These are phyloP conservation scores for Tetheella fluctuosa DNA, from an alignment of 2,888 invertebrate genomes.

Conservation along the genomic window DNA sequence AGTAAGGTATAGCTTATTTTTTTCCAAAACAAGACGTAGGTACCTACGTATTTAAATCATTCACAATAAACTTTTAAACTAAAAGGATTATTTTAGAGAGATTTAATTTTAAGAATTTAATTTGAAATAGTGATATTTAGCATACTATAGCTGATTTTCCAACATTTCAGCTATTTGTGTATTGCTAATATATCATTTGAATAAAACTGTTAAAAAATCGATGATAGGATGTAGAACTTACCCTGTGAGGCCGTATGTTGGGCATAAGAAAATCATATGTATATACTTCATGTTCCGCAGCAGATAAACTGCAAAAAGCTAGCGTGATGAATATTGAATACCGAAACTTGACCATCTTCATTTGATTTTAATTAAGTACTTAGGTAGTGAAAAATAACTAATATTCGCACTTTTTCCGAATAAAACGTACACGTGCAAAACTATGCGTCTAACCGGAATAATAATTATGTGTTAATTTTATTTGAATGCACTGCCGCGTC, in stretches of 20 bases:
- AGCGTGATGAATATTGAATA: constrained; percentile 43
- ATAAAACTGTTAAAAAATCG: no score
- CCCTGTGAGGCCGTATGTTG: constrained; percentile 90
- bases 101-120: no score
- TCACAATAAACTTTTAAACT: no score
- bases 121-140: no score
- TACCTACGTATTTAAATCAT: no score
- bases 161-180: no score
- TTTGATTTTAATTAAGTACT: constrained; percentile 19
- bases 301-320: constrained; percentile 37
- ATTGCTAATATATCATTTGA: no score
- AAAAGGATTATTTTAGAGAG: no score
- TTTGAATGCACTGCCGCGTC: constrained; percentile 19
- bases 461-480: neutral
- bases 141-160: no score
- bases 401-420: neutral
- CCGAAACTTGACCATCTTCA: constrained; percentile 46
- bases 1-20: no score
- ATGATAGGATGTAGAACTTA: constrained; percentile 77
- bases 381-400: no score
- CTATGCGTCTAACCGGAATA: neutral
- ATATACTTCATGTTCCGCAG: constrained; percentile 61
- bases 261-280: constrained; percentile 92
- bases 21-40: no score
- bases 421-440: neutral